Conservation (phyloP, 2,888 invertebrate genomes). For the Stictocephala bisonia region DNA sequence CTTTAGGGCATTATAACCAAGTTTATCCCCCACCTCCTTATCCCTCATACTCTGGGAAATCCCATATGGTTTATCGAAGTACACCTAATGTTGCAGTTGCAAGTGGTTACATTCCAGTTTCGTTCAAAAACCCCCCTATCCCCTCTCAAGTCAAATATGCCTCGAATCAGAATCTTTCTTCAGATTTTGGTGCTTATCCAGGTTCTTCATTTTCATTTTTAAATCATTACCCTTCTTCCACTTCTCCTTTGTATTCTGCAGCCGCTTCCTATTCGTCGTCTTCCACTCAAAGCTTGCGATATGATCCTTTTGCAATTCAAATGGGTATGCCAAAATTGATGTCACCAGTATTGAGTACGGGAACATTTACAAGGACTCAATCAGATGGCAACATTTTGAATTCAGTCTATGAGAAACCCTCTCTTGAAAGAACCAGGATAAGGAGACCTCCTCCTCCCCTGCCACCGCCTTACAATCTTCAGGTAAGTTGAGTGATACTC, state of each 20-base stretch:
- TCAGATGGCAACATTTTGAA: conserved; percentile 87
- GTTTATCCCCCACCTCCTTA: conserved; percentile 57
- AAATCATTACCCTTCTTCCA: conserved; percentile 75
- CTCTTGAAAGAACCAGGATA: conserved; percentile 54
- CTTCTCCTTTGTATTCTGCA: conserved; percentile 66
- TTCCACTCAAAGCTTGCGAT: conserved; percentile 64
- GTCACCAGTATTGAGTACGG: conserved; percentile 65
- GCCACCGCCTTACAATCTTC: conserved; percentile 67
- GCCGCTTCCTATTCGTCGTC: conserved; percentile 65
- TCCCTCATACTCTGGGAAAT: conserved; percentile 68
- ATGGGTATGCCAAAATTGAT: conserved; percentile 65
- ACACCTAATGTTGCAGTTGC: conserved; percentile 76
- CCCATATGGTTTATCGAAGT: conserved; percentile 82
- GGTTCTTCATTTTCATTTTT: conserved; percentile 73
- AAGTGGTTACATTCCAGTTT: conserved; percentile 56
- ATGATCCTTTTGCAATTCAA: conserved; percentile 63
- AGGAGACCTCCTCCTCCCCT: conserved; percentile 66
- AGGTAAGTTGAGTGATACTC: conserved; percentile 60
- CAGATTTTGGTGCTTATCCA: conserved; percentile 62
- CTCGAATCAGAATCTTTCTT: conserved; percentile 58
- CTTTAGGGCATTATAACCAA: conserved; percentile 62
- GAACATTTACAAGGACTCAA: conserved; percentile 75
- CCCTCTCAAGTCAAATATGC: conserved; percentile 57
- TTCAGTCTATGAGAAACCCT: conserved; percentile 67
- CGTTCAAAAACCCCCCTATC: conserved; percentile 53